Evolutionary conservation across 2,113 vertebrate genomes (phyloP).

Genomic region (Eulemur macaco): DNA sequence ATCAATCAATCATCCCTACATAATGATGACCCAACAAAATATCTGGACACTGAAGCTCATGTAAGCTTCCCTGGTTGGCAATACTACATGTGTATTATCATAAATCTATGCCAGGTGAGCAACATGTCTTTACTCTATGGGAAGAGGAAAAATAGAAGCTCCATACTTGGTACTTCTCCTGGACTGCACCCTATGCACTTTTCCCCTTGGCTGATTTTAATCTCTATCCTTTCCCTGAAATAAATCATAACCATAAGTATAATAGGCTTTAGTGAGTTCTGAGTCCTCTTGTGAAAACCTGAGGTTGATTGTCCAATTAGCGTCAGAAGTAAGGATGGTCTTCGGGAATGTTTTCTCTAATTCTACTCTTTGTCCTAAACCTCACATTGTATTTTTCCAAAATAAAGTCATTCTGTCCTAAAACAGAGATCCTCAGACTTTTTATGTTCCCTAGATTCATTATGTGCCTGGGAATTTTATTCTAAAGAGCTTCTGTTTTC

Average conservation of each 20-base stretch:
- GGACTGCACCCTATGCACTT: not conserved
- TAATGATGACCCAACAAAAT: not conserved
- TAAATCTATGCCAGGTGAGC: not conserved
- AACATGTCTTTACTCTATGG: not conserved
- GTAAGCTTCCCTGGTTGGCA: not conserved
- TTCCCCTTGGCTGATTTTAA: not conserved
- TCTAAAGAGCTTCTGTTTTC: not conserved
- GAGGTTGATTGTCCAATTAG: not conserved
- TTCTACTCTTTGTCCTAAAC: not conserved
- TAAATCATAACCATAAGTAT: not conserved
- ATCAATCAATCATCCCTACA: not conserved
- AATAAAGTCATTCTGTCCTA: not conserved
- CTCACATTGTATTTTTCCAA: not conserved
- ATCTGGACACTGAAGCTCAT: not conserved
- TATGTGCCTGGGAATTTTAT: not conserved
- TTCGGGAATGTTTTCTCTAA: not conserved
- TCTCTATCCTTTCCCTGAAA: not conserved
- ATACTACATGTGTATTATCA: not conserved
- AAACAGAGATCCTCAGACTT: not conserved
- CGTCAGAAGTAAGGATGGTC: not conserved
- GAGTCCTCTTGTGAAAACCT: not conserved
- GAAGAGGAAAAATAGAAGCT: not conserved
- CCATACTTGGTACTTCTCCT: no score
- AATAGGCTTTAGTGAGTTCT: not conserved
- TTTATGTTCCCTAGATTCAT: not conserved